phyloP scores from a whole-genome alignment of 1,140 invertebrate species.

The Drosophila pectinifera region DNA sequence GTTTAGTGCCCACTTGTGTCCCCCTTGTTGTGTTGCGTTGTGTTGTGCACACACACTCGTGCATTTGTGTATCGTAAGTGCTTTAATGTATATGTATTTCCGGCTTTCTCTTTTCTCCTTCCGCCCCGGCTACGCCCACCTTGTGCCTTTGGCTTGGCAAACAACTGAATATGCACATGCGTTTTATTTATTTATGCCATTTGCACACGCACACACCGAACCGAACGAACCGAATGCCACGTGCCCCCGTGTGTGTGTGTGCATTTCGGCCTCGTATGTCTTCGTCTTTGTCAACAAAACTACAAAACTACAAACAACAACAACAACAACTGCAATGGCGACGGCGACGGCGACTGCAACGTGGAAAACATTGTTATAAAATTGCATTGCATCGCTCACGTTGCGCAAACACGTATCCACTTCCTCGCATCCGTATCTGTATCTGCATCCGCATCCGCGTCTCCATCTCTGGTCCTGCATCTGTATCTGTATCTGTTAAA shows the following conservation, averaged over 20 bases:
- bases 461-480: conserved; percentile 14
- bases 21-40: neutral
- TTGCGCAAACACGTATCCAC: conserved; percentile 76
- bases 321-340: conserved; percentile 27
- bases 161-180: conserved; percentile 69
- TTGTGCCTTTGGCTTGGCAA: conserved; percentile 38
- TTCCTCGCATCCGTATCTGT: conserved; percentile 31
- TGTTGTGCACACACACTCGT: neutral
- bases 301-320: conserved; percentile 52
- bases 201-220: conserved; percentile 56
- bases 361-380: conserved; percentile 84
- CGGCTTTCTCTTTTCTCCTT: conserved; percentile 51
- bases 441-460: conserved; percentile 31
- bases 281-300: conserved; percentile 82
- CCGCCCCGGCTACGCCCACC: conserved; percentile 1
- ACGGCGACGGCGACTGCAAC: conserved; percentile 44
- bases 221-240: conserved; percentile 19
- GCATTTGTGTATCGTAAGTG: conserved; percentile 63
- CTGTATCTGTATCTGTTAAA: conserved; percentile 68
- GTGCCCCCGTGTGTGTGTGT: conserved; percentile 28
- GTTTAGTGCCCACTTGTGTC: conserved; percentile 58
- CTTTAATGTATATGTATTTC: conserved; percentile 79
- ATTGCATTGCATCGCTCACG: conserved; percentile 82
- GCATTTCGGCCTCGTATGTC: conserved; percentile 71
- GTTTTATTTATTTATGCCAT: conserved; percentile 81